Conservation (phyloP, 2,888 invertebrate genomes). For the Elysia crispata region DNA sequence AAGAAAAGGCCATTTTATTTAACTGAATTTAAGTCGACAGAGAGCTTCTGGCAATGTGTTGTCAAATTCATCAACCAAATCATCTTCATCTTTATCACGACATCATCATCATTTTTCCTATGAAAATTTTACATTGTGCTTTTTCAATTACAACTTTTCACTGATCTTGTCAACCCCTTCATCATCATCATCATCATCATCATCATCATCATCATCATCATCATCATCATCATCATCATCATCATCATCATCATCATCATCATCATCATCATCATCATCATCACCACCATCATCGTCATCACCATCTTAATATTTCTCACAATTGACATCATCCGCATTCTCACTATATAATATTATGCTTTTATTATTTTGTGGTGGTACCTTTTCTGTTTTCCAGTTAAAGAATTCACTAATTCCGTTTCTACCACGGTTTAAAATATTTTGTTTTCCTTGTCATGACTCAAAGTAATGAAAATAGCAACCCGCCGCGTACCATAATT, state of each 20-base stretch:
- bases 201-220: slow-evolving; percentile 37
- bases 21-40: no score
- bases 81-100: no score
- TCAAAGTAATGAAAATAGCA: no score
- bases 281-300: background rate
- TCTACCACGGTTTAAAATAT: no score
- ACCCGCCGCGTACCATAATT: no score
- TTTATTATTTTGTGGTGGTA: background rate
- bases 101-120: no score
- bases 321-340: background rate
- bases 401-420: background rate
- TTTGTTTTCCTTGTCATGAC: no score
- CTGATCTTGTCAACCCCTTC: background rate
- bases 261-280: slow-evolving; percentile 1
- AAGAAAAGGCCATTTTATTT: no score
- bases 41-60: no score
- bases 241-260: slow-evolving; percentile 3
- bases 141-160: no score
- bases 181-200: slow-evolving; percentile 48
- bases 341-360: background rate
- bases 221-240: slow-evolving; percentile 21
- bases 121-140: no score
- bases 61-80: no score
- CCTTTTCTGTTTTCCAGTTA: background rate
- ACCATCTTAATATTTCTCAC: background rate